These are phyloP conservation scores for Channa striata DNA, from an alignment of 2,797 vertebrate genomes.

Conservation along the genomic window DNA sequence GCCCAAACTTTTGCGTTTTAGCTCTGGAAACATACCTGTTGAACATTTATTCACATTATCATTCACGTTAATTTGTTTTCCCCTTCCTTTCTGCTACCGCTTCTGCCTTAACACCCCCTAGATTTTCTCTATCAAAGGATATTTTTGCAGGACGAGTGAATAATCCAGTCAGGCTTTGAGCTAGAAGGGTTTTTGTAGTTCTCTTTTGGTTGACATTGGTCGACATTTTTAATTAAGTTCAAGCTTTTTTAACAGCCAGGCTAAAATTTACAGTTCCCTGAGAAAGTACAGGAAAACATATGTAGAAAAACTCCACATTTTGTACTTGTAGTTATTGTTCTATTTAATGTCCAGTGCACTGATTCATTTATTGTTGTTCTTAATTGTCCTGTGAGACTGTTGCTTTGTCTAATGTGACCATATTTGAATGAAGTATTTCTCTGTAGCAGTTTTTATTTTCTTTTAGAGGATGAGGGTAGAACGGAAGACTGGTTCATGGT, in stretches of 20 bases:
- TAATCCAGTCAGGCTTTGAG: slow-evolving; percentile 19
- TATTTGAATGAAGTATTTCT: slow-evolving; percentile 26
- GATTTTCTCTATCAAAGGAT: slow-evolving; percentile 20
- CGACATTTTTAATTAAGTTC: slow-evolving; percentile 34
- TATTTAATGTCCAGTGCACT: slow-evolving; percentile 77
- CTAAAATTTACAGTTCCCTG: slow-evolving; percentile 35
- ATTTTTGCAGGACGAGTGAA: slow-evolving; percentile 27
- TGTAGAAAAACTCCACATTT: slow-evolving; percentile 37
- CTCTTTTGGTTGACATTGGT: background rate
- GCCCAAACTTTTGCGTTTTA: slow-evolving; percentile 26
- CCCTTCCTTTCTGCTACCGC: background rate
- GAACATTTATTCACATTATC: slow-evolving; percentile 18
- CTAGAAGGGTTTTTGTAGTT: slow-evolving; percentile 7
- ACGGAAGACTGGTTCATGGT: slow-evolving; percentile 32
- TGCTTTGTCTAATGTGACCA: slow-evolving; percentile 32
- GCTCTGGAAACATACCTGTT: slow-evolving; percentile 20
- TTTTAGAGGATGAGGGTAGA: slow-evolving; percentile 26
- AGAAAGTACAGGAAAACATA: slow-evolving; percentile 19
- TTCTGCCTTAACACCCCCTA: background rate
- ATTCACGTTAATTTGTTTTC: slow-evolving; percentile 2
- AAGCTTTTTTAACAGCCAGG: slow-evolving; percentile 35
- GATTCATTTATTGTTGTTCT: slow-evolving; percentile 60
- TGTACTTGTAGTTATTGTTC: slow-evolving; percentile 33
- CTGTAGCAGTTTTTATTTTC: slow-evolving; percentile 13
- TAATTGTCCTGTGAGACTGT: slow-evolving; percentile 49